Base-by-base conservation (phyloP, 2,888 invertebrate genomes). In the Heterodera filipjevi region DNA sequence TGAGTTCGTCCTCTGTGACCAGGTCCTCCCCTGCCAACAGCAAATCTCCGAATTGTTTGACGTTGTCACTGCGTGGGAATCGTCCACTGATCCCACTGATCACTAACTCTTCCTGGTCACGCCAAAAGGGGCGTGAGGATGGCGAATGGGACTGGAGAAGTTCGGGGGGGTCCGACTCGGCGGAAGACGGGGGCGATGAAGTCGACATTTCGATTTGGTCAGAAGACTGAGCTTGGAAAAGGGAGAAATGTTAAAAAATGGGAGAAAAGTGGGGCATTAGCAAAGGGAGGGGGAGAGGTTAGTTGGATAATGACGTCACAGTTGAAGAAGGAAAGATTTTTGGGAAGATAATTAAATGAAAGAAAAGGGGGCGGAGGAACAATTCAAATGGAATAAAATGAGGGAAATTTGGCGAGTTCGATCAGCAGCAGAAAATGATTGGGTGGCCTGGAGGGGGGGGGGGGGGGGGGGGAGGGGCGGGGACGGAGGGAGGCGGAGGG, bases 21-120 rank as follows among this genome's bases (percentile, higher is more conserved):
- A 98, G 93, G 90, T 98, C 97, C 70, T 95, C 92, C 77, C 95
- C 95, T 81, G 93, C 93, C 90, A 95, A 94, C 77, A 98, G 92
- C 90, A 96, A 93, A 87, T 94, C 92, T 88, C 93, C 94, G 91
- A 98, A 97, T 91, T 98, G 59, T 64, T 75, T 32, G 89, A 98
- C 93, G 90, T 92, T 93, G 86, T 93, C 92, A 83, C 94, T 95
- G 91, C 97, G 95, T 19, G 98, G 98, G 85, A 97, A 92, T 83
- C 96, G 89, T 75, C 91, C 90, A 44, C 91, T 90, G 64, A 92
- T 88, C 77, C 91, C 91, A 81, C 90, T 89, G 81, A 91, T 90
- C 72, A 91, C 91, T 76, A 91, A 89, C 35, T 90, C 90, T 76
- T 90, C 90, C 79, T 89, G 89, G 46, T 85, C 85, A 78, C 86